Base-by-base conservation (phyloP, 2,113 vertebrate genomes). In the Syrrhaptes paradoxus region DNA sequence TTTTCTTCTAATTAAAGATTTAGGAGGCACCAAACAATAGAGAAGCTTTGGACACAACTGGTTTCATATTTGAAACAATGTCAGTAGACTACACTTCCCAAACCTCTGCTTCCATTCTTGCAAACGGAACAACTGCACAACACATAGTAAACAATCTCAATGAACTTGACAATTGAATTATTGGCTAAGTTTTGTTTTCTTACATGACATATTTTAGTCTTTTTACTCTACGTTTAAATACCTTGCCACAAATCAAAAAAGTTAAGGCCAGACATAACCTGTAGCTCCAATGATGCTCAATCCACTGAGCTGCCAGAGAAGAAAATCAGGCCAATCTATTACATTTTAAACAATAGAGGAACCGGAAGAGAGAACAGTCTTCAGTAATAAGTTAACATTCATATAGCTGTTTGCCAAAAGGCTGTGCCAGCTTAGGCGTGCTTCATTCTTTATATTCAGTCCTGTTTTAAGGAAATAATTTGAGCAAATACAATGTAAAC, bases 401-500 rank as follows among this genome's bases (percentile, higher is more conserved):
- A 46, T 62, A 68, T 3, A 74, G 59, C 21, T 77, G 87, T 62
- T 75, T 85, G 63, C 61, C 49, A 20, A 79, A 41, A 62, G 58
- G 86, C 73, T 73, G 88, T 3, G n/a, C 61, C 76, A 81, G 71
- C 58, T 87, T 49, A 81, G 80, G 79, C 80, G 61, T 91, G 74
- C 81, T 92, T 90, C 46, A 46, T 81, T 90, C 80, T 72, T 92
- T 31, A 67, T 74, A 82, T 54, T 68, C 67, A 89, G 71, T 85
- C 38, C 52, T 54, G 57, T 68, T 87, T 89, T 66, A 86, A 85
- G 32, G 45, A 73, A 71, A 70, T 34, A 87, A 72, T 85, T 62
- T 62, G 43, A 95, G 66, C 73, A 96, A 92, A 89, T 66, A 73
- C 36, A 87, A 81, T 76, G 70, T 94, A 81, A 92, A 85, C 84